Evolutionary conservation across 1,140 invertebrate genomes (phyloP).

Genomic region (Eriocheir sinensis): DNA sequence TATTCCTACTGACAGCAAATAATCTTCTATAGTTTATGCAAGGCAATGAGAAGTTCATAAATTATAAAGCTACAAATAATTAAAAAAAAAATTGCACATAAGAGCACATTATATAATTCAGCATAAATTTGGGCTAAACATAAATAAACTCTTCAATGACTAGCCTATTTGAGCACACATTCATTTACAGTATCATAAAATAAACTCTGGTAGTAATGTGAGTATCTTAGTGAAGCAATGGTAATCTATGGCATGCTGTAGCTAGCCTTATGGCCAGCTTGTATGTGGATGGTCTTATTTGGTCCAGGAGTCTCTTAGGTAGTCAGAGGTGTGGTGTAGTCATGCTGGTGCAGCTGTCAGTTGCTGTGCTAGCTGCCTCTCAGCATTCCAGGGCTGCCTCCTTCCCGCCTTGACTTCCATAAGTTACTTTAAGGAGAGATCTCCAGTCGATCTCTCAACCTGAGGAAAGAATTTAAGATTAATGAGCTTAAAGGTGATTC

Average conservation of each 20-base stretch:
- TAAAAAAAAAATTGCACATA: neutral
- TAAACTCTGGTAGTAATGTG: neutral
- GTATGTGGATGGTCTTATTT: neutral
- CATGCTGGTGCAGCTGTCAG: neutral
- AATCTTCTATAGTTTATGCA: neutral
- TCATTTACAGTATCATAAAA: slow-evolving; percentile 13
- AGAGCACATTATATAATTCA: neutral
- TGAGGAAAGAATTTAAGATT: neutral
- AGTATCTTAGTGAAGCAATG: neutral
- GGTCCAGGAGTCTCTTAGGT: neutral
- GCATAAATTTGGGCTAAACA: neutral
- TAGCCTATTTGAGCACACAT: slow-evolving; percentile 63
- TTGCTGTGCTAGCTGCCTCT: slow-evolving; percentile 17
- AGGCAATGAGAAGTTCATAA: slow-evolving; percentile 31
- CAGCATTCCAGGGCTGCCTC: neutral
- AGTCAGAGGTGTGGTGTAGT: neutral
- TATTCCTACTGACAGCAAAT: slow-evolving; percentile 25
- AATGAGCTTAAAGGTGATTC: neutral
- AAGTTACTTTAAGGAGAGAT: slow-evolving; percentile 26
- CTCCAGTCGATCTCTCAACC: neutral
- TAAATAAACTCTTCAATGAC: slow-evolving; percentile 50
- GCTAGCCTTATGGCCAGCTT: neutral
- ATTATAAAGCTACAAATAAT: neutral
- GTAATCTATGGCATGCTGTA: slow-evolving; percentile 15
- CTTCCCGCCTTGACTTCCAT: slow-evolving; percentile 38